phyloP scores from a whole-genome alignment of 2,797 vertebrate species.

The Epinephelus coioides region DNA sequence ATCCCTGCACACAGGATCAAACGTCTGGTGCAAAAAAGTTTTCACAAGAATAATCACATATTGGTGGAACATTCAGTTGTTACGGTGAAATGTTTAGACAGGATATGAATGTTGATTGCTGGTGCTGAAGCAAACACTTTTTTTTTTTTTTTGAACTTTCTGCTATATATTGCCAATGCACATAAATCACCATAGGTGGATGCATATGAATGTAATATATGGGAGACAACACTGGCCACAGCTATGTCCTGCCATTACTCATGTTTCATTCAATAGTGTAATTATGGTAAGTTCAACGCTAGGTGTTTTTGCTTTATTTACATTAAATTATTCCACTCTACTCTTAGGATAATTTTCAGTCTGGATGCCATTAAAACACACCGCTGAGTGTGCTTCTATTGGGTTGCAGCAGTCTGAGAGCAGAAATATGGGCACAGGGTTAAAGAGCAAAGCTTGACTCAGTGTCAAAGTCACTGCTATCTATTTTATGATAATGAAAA shows the following conservation, averaged over 20 bases:
- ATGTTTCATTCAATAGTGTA: background rate
- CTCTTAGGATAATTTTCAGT: background rate
- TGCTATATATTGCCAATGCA: background rate
- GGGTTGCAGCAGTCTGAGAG: background rate
- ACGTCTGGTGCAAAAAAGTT: too few species aligned
- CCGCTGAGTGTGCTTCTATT: background rate
- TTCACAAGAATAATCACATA: background rate
- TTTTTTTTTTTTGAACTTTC: background rate
- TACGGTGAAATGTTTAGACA: background rate
- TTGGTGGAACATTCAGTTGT: background rate
- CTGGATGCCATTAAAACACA: background rate
- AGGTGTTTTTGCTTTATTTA: slow-evolving; percentile 1
- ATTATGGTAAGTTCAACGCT: background rate
- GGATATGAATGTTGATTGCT: background rate
- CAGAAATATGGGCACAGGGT: background rate
- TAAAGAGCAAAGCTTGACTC: background rate
- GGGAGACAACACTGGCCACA: background rate
- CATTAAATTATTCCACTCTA: background rate
- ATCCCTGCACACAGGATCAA: background rate
- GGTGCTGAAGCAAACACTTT: background rate
- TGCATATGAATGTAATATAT: background rate
- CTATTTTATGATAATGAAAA: too few species aligned
- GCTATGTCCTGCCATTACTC: slow-evolving; percentile 5
- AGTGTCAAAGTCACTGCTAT: too few species aligned
- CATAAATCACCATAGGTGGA: background rate